These are phyloP conservation scores for Ptyas mucosa DNA, from an alignment of 2,113 vertebrate species.

Conservation along the genomic window DNA sequence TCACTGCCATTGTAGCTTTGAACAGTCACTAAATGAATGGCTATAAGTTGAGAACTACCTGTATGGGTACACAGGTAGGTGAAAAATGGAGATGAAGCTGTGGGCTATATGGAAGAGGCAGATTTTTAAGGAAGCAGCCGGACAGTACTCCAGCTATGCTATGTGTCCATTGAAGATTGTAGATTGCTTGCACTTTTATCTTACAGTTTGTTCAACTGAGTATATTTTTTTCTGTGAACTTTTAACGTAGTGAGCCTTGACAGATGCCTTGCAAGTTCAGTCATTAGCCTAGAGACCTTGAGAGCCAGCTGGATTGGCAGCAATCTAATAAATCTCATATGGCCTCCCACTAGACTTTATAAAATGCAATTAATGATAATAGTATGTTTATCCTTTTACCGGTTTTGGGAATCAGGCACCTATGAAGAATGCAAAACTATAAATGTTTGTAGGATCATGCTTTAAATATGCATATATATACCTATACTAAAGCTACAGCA, in stretches of 20 bases:
- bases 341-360: constrained; percentile 35
- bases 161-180: not conserved
- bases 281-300: constrained; percentile 49
- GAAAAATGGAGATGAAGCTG: not conserved
- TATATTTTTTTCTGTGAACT: constrained; percentile 31
- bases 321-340: constrained; percentile 50
- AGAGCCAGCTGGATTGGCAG: constrained; percentile 59
- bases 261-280: constrained; percentile 50
- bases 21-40: not conserved
- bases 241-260: constrained; percentile 3
- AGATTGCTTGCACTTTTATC: constrained; percentile 1
- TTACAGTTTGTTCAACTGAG: not conserved
- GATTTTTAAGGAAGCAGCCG: not conserved
- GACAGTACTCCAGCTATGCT: not conserved
- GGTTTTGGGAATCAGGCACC: not conserved
- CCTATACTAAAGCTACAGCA: not conserved
- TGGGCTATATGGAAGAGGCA: not conserved
- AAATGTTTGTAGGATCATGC: not conserved
- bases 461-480: not conserved
- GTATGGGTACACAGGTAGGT: not conserved
- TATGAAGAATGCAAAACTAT: constrained; percentile 22
- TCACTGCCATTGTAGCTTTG: not conserved
- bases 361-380: constrained; percentile 44
- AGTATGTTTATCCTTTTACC: constrained; percentile 29
- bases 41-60: not conserved